Evolutionary conservation across 1,140 invertebrate species (phyloP).

Genomic region (Diachasma alloeum): DNA sequence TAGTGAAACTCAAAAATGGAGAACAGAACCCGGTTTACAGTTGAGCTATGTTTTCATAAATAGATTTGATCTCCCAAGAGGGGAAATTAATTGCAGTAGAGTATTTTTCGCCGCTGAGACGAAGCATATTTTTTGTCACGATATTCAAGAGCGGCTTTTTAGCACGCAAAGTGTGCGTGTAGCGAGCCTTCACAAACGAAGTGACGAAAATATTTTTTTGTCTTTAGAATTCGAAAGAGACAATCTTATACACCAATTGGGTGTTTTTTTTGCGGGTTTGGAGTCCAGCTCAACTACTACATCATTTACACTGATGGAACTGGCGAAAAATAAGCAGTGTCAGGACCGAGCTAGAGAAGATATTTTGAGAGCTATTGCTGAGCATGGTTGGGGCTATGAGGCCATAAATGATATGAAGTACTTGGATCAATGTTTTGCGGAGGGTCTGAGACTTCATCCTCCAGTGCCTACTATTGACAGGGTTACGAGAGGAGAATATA

Average conservation of each 20-base stretch:
- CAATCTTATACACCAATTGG: slow-evolving; percentile 45
- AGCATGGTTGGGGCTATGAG: slow-evolving; percentile 48
- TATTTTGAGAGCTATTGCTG: slow-evolving; percentile 63
- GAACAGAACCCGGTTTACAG: slow-evolving; percentile 31
- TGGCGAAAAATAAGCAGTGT: slow-evolving; percentile 53
- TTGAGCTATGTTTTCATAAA: slow-evolving; percentile 37
- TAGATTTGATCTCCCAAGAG: slow-evolving; percentile 37
- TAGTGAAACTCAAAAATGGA: slow-evolving; percentile 42
- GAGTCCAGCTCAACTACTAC: slow-evolving; percentile 68
- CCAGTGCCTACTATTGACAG: slow-evolving; percentile 69
- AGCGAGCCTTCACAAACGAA: slow-evolving; percentile 48
- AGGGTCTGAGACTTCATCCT: slow-evolving; percentile 68
- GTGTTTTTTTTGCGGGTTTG: slow-evolving; percentile 66
- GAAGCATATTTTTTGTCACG: no score
- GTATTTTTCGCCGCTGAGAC: no score
- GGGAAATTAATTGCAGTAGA: no score
- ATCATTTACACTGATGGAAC: slow-evolving; percentile 55
- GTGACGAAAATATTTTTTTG: slow-evolving; percentile 62
- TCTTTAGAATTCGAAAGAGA: slow-evolving; percentile 48
- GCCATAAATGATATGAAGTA: slow-evolving; percentile 57
- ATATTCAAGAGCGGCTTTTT: no score
- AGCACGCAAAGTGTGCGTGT: no score
- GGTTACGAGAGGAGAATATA: slow-evolving; percentile 59
- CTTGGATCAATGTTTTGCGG: slow-evolving; percentile 47
- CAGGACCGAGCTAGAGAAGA: slow-evolving; percentile 67